Evolutionary conservation across 2,113 vertebrate species (phyloP), one percentile per base, ranked within the genome.

Genomic region (Alexandromys fortis): DNA sequence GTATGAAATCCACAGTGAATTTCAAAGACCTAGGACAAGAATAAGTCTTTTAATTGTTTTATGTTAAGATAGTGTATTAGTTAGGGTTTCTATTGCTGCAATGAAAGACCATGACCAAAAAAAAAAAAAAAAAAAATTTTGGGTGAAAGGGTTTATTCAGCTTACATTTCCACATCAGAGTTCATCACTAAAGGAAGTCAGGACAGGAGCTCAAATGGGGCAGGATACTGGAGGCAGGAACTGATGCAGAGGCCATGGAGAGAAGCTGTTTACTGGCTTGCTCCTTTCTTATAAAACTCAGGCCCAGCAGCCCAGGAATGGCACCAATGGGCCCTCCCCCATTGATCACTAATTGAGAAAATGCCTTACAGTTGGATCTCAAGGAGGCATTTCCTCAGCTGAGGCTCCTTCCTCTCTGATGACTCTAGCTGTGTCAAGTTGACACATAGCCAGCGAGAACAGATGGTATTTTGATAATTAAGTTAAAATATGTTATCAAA

Each of bases 401-500:
- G 70, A 72, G 70, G 35, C 70, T n/a, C 17, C 35, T 19, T n/a
- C 70, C 70, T 72, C 33, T 35, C 70, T n/a, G 35, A n/a, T 72
- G 35, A 72, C 70, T n/a, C 17, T 8, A n/a, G 70, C 17, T n/a
- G 1, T 9, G 35, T 72, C 70, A 72, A 3, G 35, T 72, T 72
- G 16, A 72, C 17, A n/a, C 35, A 72, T 8, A 70, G 33, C 68
- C 70, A 72, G 35, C 17, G 16, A n/a, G 35, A 21, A 38, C 70
- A n/a, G 35, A 61, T 61, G 55, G 55, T 38, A 61, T 88, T 95
- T 93, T 7, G 35, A n/a, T 94, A 77, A n/a, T n/a, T 90, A 82
- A 58, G 24, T 87, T 96, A 86, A 94, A 83, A 92, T 72, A 61
- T 70, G 65, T 47, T 92, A 76, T 38, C 90, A 81, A 91, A 79